These are phyloP conservation scores for Notarius lentiginosus DNA, from an alignment of 2,113 vertebrate genomes.

Conservation along the genomic window DNA sequence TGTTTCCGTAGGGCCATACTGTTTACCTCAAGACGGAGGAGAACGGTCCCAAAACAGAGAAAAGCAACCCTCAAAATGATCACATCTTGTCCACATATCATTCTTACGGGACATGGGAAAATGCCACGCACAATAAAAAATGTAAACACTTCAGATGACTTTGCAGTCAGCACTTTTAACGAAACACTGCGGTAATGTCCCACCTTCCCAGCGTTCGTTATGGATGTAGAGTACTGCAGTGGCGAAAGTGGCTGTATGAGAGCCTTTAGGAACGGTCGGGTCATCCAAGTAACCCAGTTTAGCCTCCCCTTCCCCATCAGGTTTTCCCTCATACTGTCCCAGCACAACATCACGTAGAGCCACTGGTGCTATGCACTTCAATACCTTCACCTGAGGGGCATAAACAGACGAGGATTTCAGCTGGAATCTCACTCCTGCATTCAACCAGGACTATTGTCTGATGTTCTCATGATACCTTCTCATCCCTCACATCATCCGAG, in stretches of 20 bases:
- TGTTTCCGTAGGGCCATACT: no score
- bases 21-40: no score
- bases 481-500: constrained; percentile 87
- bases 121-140: no score
- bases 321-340: constrained; percentile 87
- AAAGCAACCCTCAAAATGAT: no score
- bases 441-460: no score
- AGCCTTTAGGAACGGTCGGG: constrained; percentile 81
- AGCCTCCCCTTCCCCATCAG: constrained; percentile 79
- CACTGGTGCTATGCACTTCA: constrained; percentile 78
- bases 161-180: no score
- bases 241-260: constrained; percentile 81
- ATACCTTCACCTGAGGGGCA: constrained; percentile 13
- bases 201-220: constrained; percentile 70
- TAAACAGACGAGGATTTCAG: neutral
- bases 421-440: neutral
- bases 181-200: no score
- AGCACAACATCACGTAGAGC: constrained; percentile 76
- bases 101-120: no score
- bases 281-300: constrained; percentile 84
- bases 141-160: no score
- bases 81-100: no score
- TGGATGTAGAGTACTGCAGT: constrained; percentile 81
- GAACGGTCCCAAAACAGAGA: no score
- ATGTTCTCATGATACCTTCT: constrained; percentile 76